Conservation (phyloP, 2,797 vertebrate species). For the Hemibagrus guttatus region DNA sequence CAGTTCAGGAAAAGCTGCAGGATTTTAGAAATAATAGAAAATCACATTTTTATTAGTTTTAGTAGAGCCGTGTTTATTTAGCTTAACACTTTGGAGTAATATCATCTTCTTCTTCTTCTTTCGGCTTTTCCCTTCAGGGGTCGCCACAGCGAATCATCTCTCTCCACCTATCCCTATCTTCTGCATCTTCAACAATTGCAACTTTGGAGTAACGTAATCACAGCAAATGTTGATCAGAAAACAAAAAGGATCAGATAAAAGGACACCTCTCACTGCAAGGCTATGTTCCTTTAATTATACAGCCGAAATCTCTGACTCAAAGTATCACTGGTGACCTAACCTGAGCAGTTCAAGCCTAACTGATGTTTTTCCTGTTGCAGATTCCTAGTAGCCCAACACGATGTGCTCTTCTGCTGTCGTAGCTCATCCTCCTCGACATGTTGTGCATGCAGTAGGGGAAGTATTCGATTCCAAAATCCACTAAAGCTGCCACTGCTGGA, state of each 20-base stretch:
- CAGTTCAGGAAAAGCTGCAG: background rate
- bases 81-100: background rate
- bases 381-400: background rate
- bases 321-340: background rate
- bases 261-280: background rate
- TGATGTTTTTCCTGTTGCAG: background rate
- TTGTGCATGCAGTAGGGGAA: background rate
- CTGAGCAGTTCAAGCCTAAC: background rate
- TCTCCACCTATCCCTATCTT: too few relatives aligned
- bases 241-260: background rate
- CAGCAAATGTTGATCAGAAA: background rate
- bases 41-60: background rate
- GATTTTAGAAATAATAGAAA: background rate
- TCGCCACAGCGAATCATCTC: too few relatives aligned
- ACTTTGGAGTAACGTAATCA: too few relatives aligned
- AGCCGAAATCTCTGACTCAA: background rate
- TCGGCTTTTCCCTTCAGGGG: too few relatives aligned
- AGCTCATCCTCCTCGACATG: background rate
- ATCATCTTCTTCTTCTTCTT: too few relatives aligned
- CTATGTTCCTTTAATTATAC: background rate
- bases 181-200: too few relatives aligned
- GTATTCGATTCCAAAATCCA: too few relatives aligned
- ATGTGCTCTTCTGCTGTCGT: background rate
- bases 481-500: too few relatives aligned
- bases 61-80: background rate